These are phyloP conservation scores for Brachypodius melanocephalos DNA, from an alignment of 2,113 vertebrate species.

Conservation along the genomic window DNA sequence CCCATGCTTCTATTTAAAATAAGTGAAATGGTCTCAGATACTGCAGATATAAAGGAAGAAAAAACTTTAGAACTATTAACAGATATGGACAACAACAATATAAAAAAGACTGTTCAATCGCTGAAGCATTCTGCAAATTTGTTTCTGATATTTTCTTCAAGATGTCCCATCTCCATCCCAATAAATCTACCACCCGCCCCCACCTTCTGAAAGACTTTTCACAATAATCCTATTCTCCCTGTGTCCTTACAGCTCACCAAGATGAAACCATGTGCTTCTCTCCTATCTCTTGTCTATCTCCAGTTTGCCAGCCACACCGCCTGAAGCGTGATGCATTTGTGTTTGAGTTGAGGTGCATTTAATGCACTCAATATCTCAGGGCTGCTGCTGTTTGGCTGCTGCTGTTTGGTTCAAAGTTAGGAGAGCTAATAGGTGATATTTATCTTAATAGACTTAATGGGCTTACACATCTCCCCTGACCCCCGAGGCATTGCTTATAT, in stretches of 20 bases:
- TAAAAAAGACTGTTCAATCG: not conserved
- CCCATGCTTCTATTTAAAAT: not conserved
- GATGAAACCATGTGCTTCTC: not conserved
- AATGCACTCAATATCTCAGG: not conserved
- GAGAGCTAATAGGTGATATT: not conserved
- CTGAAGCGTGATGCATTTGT: too few relatives aligned
- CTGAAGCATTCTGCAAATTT: not conserved
- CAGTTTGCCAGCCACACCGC: not conserved
- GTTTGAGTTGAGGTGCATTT: not conserved
- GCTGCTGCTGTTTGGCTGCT: not conserved
- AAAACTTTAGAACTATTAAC: not conserved
- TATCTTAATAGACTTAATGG: not conserved
- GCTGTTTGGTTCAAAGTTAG: not conserved
- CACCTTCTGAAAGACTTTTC: not conserved
- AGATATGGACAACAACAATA: not conserved
- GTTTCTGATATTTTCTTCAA: not conserved
- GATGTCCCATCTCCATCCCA: not conserved
- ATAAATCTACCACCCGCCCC: not conserved
- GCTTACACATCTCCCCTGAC: not conserved
- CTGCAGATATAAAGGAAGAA: not conserved
- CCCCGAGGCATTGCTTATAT: not conserved
- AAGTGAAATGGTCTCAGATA: not conserved
- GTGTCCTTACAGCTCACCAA: not conserved
- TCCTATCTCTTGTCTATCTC: rapidly evolving
- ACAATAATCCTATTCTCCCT: not conserved